Percentiles rank a stretch among this genome's conserved stretches.
phyloP scores from a whole-genome alignment of 1,140 invertebrate genomes.

The Copidosoma floridanum region DNA sequence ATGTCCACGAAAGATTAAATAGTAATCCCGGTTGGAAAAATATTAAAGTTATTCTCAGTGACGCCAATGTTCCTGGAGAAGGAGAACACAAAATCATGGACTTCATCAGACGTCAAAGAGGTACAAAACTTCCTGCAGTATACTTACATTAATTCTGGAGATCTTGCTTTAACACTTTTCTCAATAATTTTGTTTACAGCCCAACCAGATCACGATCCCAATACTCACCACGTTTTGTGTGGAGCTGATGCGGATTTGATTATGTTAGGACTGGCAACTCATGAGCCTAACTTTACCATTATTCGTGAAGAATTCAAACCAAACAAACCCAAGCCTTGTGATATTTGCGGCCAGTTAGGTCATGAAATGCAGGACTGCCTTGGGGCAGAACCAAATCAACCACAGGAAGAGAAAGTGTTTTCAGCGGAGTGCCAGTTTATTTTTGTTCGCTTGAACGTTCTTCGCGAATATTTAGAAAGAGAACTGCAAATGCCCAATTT shows the following conservation, averaged over 20 bases:
- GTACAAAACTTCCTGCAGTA: too few species aligned
- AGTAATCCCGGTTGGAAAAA: conserved; percentile 94
- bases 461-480: conserved; percentile 92
- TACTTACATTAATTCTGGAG: too few species aligned
- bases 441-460: conserved; percentile 87
- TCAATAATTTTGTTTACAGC: conserved; percentile 57
- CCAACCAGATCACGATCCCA: conserved; percentile 95
- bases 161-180: too few species aligned
- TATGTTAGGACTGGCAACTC: conserved; percentile 96
- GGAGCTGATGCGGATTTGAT: conserved; percentile 99
- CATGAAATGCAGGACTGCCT: conserved; percentile 96
- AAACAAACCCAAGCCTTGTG: conserved; percentile 93
- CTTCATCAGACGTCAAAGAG: conserved; percentile 92
- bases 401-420: conserved; percentile 61
- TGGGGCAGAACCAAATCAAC: conserved; percentile 61
- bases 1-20: conserved; percentile 91
- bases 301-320: conserved; percentile 98
- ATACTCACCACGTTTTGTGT: conserved; percentile 96
- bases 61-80: conserved; percentile 98
- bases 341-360: conserved; percentile 92
- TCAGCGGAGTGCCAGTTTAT: conserved; percentile 79
- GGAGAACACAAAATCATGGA: conserved; percentile 99
- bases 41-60: conserved; percentile 94
- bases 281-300: conserved; percentile 98
- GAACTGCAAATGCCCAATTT: conserved; percentile 92